Evolutionary conservation across 2,888 invertebrate genomes (phyloP).

Genomic region (Torymus auratus): DNA sequence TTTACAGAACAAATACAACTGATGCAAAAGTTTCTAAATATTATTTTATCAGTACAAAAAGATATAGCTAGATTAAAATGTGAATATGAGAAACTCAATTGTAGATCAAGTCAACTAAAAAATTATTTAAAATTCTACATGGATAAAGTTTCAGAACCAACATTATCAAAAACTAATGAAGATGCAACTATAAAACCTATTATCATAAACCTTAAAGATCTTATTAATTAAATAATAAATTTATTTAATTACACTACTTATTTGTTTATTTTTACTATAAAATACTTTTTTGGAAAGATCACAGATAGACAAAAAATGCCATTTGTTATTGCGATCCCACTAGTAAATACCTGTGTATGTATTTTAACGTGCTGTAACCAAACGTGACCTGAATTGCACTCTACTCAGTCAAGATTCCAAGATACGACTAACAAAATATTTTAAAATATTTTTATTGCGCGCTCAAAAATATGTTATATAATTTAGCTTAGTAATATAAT

Average conservation of each 20-base stretch:
- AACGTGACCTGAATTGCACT: no score
- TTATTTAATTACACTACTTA: not conserved
- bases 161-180: not conserved
- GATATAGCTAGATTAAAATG: constrained; percentile 24
- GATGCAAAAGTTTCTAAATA: constrained; percentile 26
- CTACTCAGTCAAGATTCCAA: no score
- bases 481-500: no score
- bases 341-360: no score
- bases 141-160: constrained; percentile 20
- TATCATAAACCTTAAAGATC: not conserved
- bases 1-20: constrained; percentile 3
- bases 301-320: no score
- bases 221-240: constrained; percentile 8
- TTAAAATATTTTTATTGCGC: no score
- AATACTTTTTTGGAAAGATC: not conserved
- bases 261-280: not conserved
- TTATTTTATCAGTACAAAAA: not conserved
- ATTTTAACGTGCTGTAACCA: no score
- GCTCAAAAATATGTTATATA: no score
- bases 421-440: no score
- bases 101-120: constrained; percentile 34
- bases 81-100: not conserved
- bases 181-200: constrained; percentile 8
- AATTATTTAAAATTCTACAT: constrained; percentile 30
- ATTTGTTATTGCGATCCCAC: no score